Base-by-base conservation (phyloP, 2,797 vertebrate genomes). In the Spondyliosoma cantharus region DNA sequence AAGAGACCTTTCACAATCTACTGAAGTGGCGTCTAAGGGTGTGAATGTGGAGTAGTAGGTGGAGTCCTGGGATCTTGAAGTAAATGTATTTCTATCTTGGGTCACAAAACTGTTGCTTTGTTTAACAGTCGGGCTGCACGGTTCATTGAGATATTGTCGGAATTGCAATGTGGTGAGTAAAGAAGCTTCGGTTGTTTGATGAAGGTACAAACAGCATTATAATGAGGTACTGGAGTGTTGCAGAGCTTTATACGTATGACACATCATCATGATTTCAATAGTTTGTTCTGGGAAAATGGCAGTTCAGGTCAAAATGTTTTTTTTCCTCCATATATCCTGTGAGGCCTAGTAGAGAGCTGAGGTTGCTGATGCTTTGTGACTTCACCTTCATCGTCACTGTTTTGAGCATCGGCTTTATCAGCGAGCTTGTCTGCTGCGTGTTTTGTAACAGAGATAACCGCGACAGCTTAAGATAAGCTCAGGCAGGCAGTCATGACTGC, bases 371-470 rank as follows among this genome's bases (percentile, higher is more conserved):
- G 14, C 13, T n/a, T 13, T 22, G 19, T 11, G 53, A 53, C n/a
- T 46, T 17, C 15, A 20, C 50, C 43, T 69, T 82, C 46, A 50
- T 64, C 19, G 1, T 32, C 11, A 25, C 45, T 50, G 68, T 53
- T 81, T 76, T 71, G 66, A 54, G 32, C 37, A 57, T 49, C 45
- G 0, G 29, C 42, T 50, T 77, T 74, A 84, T 88, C 84, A 59
- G 57, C n/a, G 16, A 42, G 58, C 60, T 66, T 70, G 57, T 84
- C 27, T 20, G 45, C 70, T 68, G 50, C 7, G 45, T 48, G 20
- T 46, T 62, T 43, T 65, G n/a, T 20, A 65, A 56, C 54, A 12
- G 52, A 76, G 82, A 90, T 86, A 84, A 74, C 37, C 29, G 32
- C n/a, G 11, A 17, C 12, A 0, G 43, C 42, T 64, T 16, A 20